Evolutionary conservation across 2,797 vertebrate genomes (phyloP).

Genomic region (Melanogrammus aeglefinus): DNA sequence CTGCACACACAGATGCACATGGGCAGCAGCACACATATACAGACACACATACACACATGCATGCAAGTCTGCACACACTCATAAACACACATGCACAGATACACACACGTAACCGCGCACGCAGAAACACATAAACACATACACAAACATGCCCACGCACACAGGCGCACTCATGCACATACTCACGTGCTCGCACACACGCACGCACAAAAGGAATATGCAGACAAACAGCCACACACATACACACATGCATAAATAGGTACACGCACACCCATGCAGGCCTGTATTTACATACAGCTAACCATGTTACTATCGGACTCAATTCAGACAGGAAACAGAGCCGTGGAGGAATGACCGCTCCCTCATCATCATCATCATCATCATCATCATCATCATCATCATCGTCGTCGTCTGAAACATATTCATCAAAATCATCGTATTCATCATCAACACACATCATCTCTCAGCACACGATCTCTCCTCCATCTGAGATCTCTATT

Average conservation of each 20-base stretch:
- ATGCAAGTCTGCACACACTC: too few species aligned
- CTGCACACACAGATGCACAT: neutral
- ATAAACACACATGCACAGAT: neutral
- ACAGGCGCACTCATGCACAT: neutral
- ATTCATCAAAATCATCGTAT: too few species aligned
- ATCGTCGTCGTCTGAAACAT: too few species aligned
- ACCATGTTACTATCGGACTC: neutral
- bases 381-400: neutral
- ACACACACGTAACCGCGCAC: too few species aligned
- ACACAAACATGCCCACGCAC: neutral
- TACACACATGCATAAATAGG: neutral
- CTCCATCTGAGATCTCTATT: neutral
- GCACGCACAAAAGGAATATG: neutral
- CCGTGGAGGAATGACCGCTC: neutral
- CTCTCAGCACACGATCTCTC: neutral
- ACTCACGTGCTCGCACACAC: neutral
- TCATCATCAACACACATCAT: neutral
- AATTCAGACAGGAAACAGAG: neutral
- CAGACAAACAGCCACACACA: too few species aligned
- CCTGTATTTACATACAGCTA: neutral
- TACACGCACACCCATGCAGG: too few species aligned
- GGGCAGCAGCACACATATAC: neutral
- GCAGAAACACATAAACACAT: too few species aligned
- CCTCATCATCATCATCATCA: too few species aligned
- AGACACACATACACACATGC: neutral